A percentile compares a stretch with the other conserved stretches of the same genome.
phyloP scores from a whole-genome alignment of 2,888 invertebrate species.

The Dolomedes plantarius region DNA sequence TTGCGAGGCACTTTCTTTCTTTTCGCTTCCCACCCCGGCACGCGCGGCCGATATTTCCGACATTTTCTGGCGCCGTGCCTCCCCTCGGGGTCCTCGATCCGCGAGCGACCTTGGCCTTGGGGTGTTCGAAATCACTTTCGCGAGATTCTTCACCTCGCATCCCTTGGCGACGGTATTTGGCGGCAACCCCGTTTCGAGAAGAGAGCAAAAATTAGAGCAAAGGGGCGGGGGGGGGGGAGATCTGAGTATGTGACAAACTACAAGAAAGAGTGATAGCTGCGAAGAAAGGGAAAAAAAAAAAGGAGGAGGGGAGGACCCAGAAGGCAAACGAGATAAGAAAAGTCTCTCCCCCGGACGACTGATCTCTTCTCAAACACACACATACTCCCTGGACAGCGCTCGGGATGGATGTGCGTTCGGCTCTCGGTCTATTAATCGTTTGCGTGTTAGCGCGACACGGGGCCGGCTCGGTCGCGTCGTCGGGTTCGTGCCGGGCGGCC shows the following conservation, averaged over 20 bases:
- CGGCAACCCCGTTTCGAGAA: not conserved
- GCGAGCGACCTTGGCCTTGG: not conserved
- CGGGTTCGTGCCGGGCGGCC: conserved; percentile 82
- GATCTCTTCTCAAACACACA: too few relatives aligned
- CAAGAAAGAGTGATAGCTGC: too few relatives aligned
- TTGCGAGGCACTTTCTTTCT: too few relatives aligned
- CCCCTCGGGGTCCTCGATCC: too few relatives aligned
- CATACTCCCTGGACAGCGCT: not conserved
- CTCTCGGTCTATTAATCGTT: not conserved
- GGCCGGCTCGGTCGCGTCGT: conserved; percentile 13
- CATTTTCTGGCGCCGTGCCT: too few relatives aligned
- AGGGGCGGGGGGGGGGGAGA: not conserved
- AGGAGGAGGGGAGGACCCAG: too few relatives aligned
- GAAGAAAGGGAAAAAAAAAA: too few relatives aligned
- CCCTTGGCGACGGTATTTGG: not conserved
- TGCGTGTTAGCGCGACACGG: not conserved
- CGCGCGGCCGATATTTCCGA: too few relatives aligned
- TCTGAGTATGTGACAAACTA: not conserved
- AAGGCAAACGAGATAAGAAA: not conserved
- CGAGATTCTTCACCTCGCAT: not conserved
- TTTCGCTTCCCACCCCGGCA: too few relatives aligned
- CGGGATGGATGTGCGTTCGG: conserved; percentile 6
- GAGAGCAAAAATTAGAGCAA: not conserved
- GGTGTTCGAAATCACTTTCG: not conserved
- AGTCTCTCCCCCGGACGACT: not conserved